phyloP scores from a whole-genome alignment of 1,140 invertebrate genomes.

The Physella acuta region DNA sequence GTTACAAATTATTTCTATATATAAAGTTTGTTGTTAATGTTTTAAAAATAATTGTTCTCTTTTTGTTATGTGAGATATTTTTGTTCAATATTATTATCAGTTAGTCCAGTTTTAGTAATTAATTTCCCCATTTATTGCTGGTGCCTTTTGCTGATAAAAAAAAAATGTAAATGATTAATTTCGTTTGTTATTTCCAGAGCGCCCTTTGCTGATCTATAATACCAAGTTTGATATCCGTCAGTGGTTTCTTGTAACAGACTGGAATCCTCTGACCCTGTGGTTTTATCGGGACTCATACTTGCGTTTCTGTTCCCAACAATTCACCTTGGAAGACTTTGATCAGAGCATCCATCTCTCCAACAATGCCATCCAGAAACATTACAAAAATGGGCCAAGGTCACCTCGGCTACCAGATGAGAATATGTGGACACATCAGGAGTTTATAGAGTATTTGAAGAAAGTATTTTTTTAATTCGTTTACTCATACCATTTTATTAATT shows the following conservation, averaged over 20 bases:
- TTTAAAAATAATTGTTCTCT: no score
- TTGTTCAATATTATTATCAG: no score
- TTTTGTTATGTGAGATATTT: no score
- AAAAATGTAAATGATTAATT: no score
- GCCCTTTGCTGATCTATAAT: conserved; percentile 76
- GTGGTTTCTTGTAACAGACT: conserved; percentile 82
- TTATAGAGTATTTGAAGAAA: conserved; percentile 58
- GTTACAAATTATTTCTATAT: no score
- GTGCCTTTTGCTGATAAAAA: no score
- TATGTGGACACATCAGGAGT: conserved; percentile 80
- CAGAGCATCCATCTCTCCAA: conserved; percentile 90
- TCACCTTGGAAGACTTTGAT: conserved; percentile 84
- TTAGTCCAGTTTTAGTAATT: no score
- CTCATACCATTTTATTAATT: neutral
- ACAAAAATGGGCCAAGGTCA: conserved; percentile 76
- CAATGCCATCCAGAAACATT: conserved; percentile 89
- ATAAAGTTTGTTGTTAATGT: no score
- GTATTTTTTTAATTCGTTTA: conserved; percentile 1
- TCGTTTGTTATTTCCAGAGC: conserved; percentile 44
- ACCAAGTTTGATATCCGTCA: conserved; percentile 87
- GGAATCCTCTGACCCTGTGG: conserved; percentile 89
- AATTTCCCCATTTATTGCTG: no score
- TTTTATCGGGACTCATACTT: conserved; percentile 86
- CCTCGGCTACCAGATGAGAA: conserved; percentile 74
- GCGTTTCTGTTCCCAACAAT: conserved; percentile 89